Evolutionary conservation across 2,888 invertebrate genomes (phyloP).

Genomic region (Serripes groenlandicus): DNA sequence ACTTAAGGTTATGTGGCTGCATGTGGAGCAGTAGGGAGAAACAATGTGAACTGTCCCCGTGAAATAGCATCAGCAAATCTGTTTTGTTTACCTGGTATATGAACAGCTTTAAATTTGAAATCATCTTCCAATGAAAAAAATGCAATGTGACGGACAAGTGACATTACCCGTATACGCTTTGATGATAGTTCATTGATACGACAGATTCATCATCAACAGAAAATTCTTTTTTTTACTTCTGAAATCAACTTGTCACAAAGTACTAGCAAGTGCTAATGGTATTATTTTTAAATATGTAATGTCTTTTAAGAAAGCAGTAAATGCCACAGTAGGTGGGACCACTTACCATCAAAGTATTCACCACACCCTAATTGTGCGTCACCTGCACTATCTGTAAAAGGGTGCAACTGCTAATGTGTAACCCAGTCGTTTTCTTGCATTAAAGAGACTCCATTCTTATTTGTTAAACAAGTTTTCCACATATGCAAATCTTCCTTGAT

Average conservation of each 20-base stretch:
- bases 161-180: conserved; percentile 28
- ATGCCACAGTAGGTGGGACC: neutral
- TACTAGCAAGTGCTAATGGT: conserved; percentile 19
- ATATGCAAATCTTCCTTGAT: conserved; percentile 34
- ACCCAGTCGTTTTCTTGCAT: conserved; percentile 48
- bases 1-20: conserved; percentile 16
- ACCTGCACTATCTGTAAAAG: conserved; percentile 48
- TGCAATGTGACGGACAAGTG: conserved; percentile 28
- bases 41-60: conserved; percentile 26
- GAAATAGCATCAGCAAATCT: conserved; percentile 13
- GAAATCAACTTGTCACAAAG: conserved; percentile 22
- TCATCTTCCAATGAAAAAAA: conserved; percentile 27
- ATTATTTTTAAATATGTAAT: conserved; percentile 43
- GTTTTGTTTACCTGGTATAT: conserved; percentile 26
- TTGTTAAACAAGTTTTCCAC: conserved; percentile 41
- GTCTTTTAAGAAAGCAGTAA: conserved; percentile 19
- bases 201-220: conserved; percentile 39
- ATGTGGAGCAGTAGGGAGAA: conserved; percentile 19
- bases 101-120: conserved; percentile 30
- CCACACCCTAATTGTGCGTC: conserved; percentile 43
- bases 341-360: conserved; percentile 10
- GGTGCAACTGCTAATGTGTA: conserved; percentile 28
- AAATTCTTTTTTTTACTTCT: conserved; percentile 35
- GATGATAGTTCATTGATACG: conserved; percentile 38
- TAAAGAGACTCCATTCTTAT: conserved; percentile 12